Base-by-base conservation (phyloP, 2,113 vertebrate species). In the Pelecanus crispus region DNA sequence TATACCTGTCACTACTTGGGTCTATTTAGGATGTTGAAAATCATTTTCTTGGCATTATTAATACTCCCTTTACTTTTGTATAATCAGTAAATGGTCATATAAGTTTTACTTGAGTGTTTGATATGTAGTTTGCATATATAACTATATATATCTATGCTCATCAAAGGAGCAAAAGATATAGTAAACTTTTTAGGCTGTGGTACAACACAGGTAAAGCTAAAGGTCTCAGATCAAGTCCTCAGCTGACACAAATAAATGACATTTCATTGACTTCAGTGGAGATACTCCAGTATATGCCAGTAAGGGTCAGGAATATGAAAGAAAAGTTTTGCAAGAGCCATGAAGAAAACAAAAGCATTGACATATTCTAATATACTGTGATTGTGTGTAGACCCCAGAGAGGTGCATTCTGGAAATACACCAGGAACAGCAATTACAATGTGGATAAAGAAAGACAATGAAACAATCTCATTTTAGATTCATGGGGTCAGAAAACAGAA, bases 401-500 rank as follows among this genome's bases (percentile, higher is more conserved):
- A 91, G 81, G 21, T 45, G 26, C 53, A 29, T 93, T 94, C 80
- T 91, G 87, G 90, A 96, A 97, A 89, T 79, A 86, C 49, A 91
- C 31, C n/a, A 83, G 72, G 65, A 96, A 72, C 40, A 77, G 72
- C 93, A 97, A 95, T 97, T 92, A 92, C 72, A 91, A 20, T 80
- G 73, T 61, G 74, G 86, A 91, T 92, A 89, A 92, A 82, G 91
- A 86, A 93, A 93, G 74, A 94, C 91, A 94, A 94, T 80, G 83
- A 91, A 96, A 94, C 63, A 50, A 86, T 65, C 88, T 96, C 82
- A 93, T 95, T 96, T 95, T 78, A 83, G 86, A 96, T 96, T 94
- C 88, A 95, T 91, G 56, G 53, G 83, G 92, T 95, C 91, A 95
- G 86, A 94, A 93, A 95, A 58, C 56, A 91, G 66, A 96, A 72